These are phyloP conservation scores for Aphidius colemani DNA, from an alignment of 2,888 invertebrate species.

Conservation along the genomic window DNA sequence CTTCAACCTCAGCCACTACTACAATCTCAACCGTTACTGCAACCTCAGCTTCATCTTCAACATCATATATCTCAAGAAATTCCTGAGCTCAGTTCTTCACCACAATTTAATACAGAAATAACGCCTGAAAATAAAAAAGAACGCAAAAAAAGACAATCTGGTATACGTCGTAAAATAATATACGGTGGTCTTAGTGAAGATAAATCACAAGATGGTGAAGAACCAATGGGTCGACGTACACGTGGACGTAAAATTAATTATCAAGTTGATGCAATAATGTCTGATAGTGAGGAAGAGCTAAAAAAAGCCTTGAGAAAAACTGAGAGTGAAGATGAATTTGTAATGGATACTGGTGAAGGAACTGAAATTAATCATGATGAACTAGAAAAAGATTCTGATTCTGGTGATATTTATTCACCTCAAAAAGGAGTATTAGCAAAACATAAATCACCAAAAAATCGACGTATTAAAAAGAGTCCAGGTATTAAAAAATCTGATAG, in stretches of 20 bases:
- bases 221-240: slow-evolving; percentile 70
- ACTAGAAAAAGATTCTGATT: slow-evolving; percentile 56
- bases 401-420: slow-evolving; percentile 54
- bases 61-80: slow-evolving; percentile 12
- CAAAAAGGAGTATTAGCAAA: slow-evolving; percentile 50
- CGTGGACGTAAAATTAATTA: slow-evolving; percentile 77
- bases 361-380: slow-evolving; percentile 50
- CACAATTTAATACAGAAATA: too few relatives aligned
- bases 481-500: slow-evolving; percentile 43
- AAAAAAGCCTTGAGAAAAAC: slow-evolving; percentile 60
- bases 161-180: slow-evolving; percentile 33
- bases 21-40: background rate
- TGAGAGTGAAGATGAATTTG: slow-evolving; percentile 63
- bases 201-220: slow-evolving; percentile 61
- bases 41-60: background rate
- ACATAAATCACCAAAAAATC: slow-evolving; percentile 50
- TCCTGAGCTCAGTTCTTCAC: slow-evolving; percentile 7
- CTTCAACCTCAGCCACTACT: slow-evolving; percentile 4
- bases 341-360: slow-evolving; percentile 61
- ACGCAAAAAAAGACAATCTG: slow-evolving; percentile 33
- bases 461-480: slow-evolving; percentile 49
- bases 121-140: slow-evolving; percentile 33
- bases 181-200: slow-evolving; percentile 59
- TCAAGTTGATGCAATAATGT: slow-evolving; percentile 71
- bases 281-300: slow-evolving; percentile 72